Percentiles rank a stretch among this genome's conserved stretches.
These are phyloP conservation scores for Grammomys surdaster DNA, from an alignment of 2,113 vertebrate species.

Conservation along the genomic window DNA sequence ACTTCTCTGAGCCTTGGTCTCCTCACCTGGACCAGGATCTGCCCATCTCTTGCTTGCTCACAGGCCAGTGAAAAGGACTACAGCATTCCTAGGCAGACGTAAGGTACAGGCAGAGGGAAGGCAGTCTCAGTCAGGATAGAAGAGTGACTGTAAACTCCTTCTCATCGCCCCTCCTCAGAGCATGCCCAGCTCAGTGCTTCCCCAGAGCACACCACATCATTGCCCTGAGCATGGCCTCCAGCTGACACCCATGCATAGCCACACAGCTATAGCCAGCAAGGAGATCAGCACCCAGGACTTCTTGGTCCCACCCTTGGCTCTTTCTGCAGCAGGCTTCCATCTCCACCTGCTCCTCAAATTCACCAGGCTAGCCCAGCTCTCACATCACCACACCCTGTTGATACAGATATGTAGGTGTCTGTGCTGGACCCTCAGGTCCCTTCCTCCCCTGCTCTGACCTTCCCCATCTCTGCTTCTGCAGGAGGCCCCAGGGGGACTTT, in stretches of 20 bases:
- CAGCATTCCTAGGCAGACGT: background rate
- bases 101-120: background rate
- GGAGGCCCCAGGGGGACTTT: slow-evolving; percentile 31
- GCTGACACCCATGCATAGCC: background rate
- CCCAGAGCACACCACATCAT: too few relatives aligned
- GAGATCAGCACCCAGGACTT: background rate
- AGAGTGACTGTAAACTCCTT: background rate
- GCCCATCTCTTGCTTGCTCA: background rate
- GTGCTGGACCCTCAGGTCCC: background rate
- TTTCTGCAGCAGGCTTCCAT: background rate
- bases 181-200: background rate
- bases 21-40: background rate
- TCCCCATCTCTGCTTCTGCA: background rate
- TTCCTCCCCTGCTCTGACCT: background rate
- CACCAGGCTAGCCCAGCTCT: background rate
- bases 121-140: background rate
- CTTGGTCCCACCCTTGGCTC: accelerated
- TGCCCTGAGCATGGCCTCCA: background rate
- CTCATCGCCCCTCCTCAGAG: background rate
- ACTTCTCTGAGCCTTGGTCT: background rate
- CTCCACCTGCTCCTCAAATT: accelerated
- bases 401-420: background rate
- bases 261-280: background rate
- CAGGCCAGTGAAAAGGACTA: background rate
- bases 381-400: background rate